Evolutionary conservation across 1,140 invertebrate species (phyloP).

Genomic region (Matsumurasca onukii): DNA sequence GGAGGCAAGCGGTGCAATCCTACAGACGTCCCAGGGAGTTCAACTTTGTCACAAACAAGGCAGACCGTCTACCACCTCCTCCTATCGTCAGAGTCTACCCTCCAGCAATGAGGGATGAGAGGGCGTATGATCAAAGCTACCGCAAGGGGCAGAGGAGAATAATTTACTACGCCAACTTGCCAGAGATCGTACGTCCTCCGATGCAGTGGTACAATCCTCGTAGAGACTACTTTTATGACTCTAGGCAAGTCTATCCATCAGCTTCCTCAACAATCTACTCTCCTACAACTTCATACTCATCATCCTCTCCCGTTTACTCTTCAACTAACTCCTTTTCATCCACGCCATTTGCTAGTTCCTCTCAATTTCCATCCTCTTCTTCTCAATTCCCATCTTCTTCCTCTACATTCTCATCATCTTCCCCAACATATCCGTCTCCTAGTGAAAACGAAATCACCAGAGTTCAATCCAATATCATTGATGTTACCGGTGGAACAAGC

Average conservation of each 20-base stretch:
- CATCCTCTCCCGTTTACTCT: background rate
- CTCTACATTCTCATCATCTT: background rate
- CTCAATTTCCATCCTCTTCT: constrained; percentile 7
- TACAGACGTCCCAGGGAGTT: constrained; percentile 32
- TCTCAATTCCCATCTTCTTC: background rate
- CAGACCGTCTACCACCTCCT: constrained; percentile 1
- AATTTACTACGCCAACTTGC: constrained; percentile 54
- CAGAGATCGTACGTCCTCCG: constrained; percentile 45
- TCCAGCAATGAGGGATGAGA: constrained; percentile 5
- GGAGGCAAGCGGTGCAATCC: background rate
- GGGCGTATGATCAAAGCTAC: constrained; percentile 11
- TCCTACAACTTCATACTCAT: background rate
- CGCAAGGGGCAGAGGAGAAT: constrained; percentile 45
- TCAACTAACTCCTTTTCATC: background rate
- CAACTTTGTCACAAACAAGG: constrained; percentile 32
- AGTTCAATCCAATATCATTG: constrained; percentile 33
- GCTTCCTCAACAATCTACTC: background rate
- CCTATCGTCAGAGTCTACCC: constrained; percentile 19
- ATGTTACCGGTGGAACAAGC: constrained; percentile 12
- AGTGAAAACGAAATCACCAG: constrained; percentile 35
- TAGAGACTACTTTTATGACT: background rate
- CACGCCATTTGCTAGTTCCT: too few species aligned
- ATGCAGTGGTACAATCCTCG: background rate
- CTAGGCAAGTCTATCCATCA: constrained; percentile 15
- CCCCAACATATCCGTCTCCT: background rate